Conservation (phyloP, 2,113 vertebrate genomes). For the Elachura formosa region DNA sequence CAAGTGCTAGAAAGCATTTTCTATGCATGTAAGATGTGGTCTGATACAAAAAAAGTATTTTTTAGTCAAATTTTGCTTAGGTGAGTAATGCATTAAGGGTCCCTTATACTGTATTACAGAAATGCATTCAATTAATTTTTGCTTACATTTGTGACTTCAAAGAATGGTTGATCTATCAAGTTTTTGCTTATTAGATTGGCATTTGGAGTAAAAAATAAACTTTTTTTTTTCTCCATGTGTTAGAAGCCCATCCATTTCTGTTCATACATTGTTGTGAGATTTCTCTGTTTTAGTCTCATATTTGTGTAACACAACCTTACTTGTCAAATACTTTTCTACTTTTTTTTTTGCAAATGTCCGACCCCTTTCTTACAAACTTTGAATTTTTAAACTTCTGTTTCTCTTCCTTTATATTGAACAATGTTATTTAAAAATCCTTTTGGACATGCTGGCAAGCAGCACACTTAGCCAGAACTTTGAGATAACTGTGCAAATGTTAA, state of each 20-base stretch:
- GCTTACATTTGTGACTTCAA: conserved; percentile 15
- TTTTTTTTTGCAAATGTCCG: neutral
- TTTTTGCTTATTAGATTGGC: neutral
- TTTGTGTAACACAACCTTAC: neutral
- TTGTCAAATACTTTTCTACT: neutral
- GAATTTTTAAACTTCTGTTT: neutral
- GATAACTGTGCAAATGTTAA: conserved; percentile 5
- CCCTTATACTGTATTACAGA: neutral
- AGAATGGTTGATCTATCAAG: neutral
- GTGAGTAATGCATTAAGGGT: neutral
- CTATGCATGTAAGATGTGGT: neutral
- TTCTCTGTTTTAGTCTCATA: neutral
- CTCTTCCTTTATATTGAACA: neutral
- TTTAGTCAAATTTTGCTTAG: conserved; percentile 25
- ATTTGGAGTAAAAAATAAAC: conserved; percentile 21
- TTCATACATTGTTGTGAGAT: neutral
- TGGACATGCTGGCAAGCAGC: neutral
- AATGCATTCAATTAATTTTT: neutral
- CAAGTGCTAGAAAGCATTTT: neutral
- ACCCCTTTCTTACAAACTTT: neutral
- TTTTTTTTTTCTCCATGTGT: neutral
- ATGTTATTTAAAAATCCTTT: neutral
- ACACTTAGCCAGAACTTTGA: neutral
- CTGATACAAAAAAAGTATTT: neutral
- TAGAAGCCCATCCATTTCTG: neutral